phyloP scores from a whole-genome alignment of 2,797 vertebrate genomes.

The Diglossa cyanea region DNA sequence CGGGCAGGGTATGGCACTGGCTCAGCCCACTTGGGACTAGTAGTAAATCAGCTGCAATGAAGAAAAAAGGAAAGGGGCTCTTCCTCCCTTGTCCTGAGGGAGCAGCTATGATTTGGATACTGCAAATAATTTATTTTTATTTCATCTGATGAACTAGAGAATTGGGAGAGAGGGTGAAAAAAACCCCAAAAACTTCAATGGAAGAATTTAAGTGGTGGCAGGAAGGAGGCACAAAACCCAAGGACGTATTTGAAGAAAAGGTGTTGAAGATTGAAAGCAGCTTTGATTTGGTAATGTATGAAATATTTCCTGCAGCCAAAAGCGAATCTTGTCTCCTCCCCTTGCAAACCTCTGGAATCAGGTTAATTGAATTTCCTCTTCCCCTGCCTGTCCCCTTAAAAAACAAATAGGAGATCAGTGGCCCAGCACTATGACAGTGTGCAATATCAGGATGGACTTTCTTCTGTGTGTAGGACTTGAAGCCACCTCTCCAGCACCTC shows the following conservation, averaged over 20 bases:
- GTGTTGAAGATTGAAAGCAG: background rate
- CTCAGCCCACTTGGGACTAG: background rate
- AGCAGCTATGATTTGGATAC: background rate
- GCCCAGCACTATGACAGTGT: background rate
- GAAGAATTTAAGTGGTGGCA: background rate
- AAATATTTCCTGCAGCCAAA: background rate
- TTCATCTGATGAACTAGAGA: constrained; percentile 8
- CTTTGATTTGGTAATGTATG: background rate
- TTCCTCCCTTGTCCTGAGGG: background rate
- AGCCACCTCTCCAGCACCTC: background rate
- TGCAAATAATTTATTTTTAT: background rate
- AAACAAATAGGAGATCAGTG: background rate
- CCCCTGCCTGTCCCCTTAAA: background rate
- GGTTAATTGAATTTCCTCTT: background rate
- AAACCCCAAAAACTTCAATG: background rate
- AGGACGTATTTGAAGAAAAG: background rate
- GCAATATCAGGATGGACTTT: background rate
- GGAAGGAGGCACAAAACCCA: background rate
- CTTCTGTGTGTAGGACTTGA: background rate
- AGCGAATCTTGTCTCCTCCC: background rate
- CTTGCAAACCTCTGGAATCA: background rate
- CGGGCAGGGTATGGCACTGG: background rate
- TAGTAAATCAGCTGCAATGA: background rate
- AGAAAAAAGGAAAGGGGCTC: background rate
- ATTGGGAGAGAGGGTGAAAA: background rate